Percentiles rank a stretch among this genome's conserved stretches.
These are phyloP conservation scores for Cheirogaleus major DNA, from an alignment of 2,797 vertebrate genomes.

Conservation along the genomic window DNA sequence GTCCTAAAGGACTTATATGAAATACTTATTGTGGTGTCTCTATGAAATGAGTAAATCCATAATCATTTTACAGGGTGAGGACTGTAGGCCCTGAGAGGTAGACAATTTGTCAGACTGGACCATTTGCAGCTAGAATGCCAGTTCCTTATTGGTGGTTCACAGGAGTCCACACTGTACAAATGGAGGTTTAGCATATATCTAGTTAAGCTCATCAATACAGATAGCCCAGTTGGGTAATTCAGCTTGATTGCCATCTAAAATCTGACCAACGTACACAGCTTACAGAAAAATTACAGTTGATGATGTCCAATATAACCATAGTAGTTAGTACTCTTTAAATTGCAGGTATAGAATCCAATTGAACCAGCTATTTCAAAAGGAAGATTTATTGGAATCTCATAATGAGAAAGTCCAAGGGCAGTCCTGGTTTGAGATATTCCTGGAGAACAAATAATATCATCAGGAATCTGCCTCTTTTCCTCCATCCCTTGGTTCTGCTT, in stretches of 20 bases:
- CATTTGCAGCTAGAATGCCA: not conserved
- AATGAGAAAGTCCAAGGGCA: not conserved
- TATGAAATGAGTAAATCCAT: not conserved
- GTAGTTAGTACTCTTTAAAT: not conserved
- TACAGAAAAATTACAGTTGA: not conserved
- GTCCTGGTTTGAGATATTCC: not conserved
- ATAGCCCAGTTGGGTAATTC: not conserved
- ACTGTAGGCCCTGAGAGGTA: not conserved
- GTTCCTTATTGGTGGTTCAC: conserved; percentile 1
- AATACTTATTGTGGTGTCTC: not conserved
- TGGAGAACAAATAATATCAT: not conserved
- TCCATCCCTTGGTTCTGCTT: not conserved
- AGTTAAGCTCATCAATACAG: not conserved
- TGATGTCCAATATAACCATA: not conserved
- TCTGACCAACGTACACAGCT: not conserved
- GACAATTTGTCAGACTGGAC: not conserved
- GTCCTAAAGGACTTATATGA: not conserved
- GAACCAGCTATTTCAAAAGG: not conserved
- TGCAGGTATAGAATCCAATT: not conserved
- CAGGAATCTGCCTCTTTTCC: not conserved
- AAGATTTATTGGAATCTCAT: not conserved
- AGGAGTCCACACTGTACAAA: not conserved
- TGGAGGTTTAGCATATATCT: not conserved
- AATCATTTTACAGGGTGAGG: not conserved
- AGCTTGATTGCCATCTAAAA: conserved; percentile 1